Evolutionary conservation across 2,797 vertebrate species (phyloP).

Genomic region (Sarcophilus harrisii): DNA sequence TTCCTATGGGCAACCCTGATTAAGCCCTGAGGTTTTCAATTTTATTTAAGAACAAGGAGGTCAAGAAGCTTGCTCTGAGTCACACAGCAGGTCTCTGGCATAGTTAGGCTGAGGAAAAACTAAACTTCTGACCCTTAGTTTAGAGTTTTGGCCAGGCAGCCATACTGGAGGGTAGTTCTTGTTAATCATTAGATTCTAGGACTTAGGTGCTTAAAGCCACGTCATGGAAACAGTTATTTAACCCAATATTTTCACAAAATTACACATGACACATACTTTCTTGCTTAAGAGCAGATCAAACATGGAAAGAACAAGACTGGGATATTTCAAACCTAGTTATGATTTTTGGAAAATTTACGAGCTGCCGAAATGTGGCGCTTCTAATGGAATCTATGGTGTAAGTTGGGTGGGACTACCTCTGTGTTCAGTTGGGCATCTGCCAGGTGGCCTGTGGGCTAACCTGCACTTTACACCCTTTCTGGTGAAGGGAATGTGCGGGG

Average conservation of each 20-base stretch:
- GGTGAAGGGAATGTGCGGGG: neutral
- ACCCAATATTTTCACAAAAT: neutral
- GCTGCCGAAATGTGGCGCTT: neutral
- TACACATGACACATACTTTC: neutral
- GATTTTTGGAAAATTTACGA: neutral
- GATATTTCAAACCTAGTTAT: constrained; percentile 4
- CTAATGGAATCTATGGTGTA: neutral
- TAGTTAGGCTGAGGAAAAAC: constrained; percentile 9
- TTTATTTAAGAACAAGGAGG: constrained; percentile 32
- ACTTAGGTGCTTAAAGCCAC: neutral
- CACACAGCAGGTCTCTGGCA: constrained; percentile 29
- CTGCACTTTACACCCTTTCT: constrained; percentile 12
- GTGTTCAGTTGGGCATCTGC: neutral
- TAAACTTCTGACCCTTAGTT: constrained; percentile 25
- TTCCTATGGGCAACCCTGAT: neutral
- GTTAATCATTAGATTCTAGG: neutral
- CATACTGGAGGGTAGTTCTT: neutral
- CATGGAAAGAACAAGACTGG: neutral
- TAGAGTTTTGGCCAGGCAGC: neutral
- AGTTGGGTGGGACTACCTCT: neutral
- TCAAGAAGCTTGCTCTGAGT: constrained; percentile 12
- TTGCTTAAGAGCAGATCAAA: neutral
- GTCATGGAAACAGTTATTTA: neutral
- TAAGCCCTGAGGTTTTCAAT: neutral
- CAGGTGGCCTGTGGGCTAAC: neutral